These are phyloP conservation scores for Tetragonula carbonaria DNA, from an alignment of 2,888 invertebrate genomes.

Conservation along the genomic window DNA sequence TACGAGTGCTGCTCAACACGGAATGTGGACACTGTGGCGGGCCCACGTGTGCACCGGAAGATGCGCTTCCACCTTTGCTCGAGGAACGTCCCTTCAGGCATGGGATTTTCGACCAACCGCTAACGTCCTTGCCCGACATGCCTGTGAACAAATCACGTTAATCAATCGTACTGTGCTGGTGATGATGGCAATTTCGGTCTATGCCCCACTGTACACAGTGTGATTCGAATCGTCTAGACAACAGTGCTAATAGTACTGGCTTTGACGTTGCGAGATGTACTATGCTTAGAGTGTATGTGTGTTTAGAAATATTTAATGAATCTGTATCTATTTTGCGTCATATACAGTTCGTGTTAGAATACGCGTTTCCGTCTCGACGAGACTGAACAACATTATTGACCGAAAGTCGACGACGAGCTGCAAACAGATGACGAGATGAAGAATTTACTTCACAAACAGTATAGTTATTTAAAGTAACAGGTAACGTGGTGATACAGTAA, in stretches of 20 bases:
- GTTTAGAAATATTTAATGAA: background rate
- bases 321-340: no score
- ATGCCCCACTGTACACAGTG: background rate
- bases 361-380: no score
- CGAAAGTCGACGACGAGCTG: no score
- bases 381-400: no score
- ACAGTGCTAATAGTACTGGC: background rate
- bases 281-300: background rate
- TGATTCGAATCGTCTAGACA: background rate
- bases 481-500: no score
- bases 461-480: no score
- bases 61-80: slow-evolving; percentile 81
- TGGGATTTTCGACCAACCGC: slow-evolving; percentile 79
- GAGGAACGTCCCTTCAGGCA: slow-evolving; percentile 76
- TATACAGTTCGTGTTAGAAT: no score
- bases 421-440: no score
- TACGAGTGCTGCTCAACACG: slow-evolving; percentile 88
- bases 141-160: slow-evolving; percentile 62
- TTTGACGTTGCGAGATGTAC: background rate
- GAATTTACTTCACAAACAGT: no score
- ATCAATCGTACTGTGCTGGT: background rate
- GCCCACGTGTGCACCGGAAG: slow-evolving; percentile 82
- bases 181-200: background rate
- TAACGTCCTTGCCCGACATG: slow-evolving; percentile 75
- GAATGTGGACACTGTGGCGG: slow-evolving; percentile 91